Evolutionary conservation across 2,888 invertebrate genomes (phyloP).

Genomic region (Volucella zonaria): DNA sequence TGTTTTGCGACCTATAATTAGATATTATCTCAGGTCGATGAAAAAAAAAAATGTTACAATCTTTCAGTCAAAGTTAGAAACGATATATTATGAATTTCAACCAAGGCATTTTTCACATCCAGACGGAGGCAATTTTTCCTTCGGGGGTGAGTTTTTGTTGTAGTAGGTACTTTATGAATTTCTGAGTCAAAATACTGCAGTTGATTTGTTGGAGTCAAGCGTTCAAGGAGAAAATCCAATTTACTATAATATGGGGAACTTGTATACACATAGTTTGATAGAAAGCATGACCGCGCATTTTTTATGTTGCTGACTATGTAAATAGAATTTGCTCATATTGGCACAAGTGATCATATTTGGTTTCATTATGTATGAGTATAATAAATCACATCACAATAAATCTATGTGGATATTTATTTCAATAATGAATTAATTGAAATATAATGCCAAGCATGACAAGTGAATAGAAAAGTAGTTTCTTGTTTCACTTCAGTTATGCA

Average conservation of each 20-base stretch:
- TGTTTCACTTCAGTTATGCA: constrained; percentile 19
- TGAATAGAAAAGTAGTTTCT: constrained; percentile 26
- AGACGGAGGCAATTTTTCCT: constrained; percentile 5
- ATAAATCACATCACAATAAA: constrained; percentile 4
- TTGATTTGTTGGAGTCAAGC: constrained; percentile 37
- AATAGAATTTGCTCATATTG: constrained; percentile 27
- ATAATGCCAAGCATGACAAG: background rate
- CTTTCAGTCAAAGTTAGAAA: constrained; percentile 22
- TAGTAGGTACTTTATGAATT: background rate
- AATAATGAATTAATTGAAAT: constrained; percentile 12
- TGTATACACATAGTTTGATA: constrained; percentile 8
- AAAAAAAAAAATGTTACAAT: constrained; percentile 20
- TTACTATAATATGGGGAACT: constrained; percentile 30
- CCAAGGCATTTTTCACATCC: background rate
- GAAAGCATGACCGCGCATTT: background rate
- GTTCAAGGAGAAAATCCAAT: constrained; percentile 34
- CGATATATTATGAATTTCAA: constrained; percentile 19
- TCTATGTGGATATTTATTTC: background rate
- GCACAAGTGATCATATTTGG: constrained; percentile 1
- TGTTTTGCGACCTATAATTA: constrained; percentile 60
- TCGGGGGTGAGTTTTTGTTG: background rate
- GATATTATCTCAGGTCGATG: constrained; percentile 58
- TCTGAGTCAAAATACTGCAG: constrained; percentile 14
- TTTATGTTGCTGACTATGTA: constrained; percentile 3
- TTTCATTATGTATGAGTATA: constrained; percentile 21